Base-by-base conservation (phyloP, 2,888 invertebrate genomes). In the Anagyrus pseudococci region DNA sequence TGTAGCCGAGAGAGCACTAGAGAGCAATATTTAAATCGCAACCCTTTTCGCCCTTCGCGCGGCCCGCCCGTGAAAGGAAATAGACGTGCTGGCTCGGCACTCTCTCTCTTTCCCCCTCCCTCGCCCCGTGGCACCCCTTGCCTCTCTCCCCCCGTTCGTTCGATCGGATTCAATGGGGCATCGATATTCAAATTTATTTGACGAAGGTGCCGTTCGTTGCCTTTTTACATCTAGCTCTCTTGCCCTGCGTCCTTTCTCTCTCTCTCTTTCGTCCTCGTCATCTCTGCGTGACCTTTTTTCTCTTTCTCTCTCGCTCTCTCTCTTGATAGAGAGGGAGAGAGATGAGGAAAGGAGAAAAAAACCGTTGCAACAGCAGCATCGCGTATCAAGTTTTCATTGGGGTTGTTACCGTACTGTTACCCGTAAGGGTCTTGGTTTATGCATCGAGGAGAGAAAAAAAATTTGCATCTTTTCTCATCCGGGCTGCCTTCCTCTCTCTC, bases 161-260 rank as follows among this genome's bases (percentile, higher is more conserved):
- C 80, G 79, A 80, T 80, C 73, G 75, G 73, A 80, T 80, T 80
- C 79, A 80, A 80, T 80, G 74, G n/a, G 79, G 80, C 79, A 80
- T 80, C 80, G 80, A 80, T 80, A 80, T 80, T 80, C 80, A 80
- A 80, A 80, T 80, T 80, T 80, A 78, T 80, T 79, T 79, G 77
- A 79, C 74, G 74, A 73, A 77, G 75, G 76, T 74, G 63, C 64
- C 59, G 50, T 19, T 23, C 29, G 17, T 49, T 44, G 48, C 19
- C 50, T 57, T 60, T 22, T 40, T 66, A 66, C 62, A 56, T 44
- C 56, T 58, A n/a, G n/a, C n/a, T n/a, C n/a, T n/a, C n/a, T n/a
- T n/a, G 61, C 60, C 61, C 64, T 55, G 50, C 62, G 68, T 59
- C 37, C 20, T 10, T 29, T 8, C 6, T 29, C 29, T 8, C 29